Evolutionary conservation across 30 jellyfish, hydroid and myxozoan genomes (phyloP).

Genomic region (Pelagia noctiluca): DNA sequence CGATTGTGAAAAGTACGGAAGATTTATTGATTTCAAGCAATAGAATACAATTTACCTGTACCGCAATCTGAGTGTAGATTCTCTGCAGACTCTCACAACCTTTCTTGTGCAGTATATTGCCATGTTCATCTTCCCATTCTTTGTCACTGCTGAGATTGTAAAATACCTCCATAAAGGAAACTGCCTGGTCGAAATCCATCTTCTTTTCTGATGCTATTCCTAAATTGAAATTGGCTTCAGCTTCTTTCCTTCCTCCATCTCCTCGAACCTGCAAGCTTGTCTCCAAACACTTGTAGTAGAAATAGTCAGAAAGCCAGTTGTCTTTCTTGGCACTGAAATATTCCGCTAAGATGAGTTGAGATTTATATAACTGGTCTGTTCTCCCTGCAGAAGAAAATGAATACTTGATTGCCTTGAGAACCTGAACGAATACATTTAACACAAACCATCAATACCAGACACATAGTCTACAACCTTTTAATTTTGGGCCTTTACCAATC

Average conservation of each 20-base stretch:
- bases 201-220: slow-evolving; percentile 77
- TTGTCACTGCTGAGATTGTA: slow-evolving; percentile 63
- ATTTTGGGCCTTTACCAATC: no score
- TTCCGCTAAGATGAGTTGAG: slow-evolving; percentile 77
- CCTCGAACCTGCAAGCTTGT: slow-evolving; percentile 67
- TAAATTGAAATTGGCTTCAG: slow-evolving; percentile 77
- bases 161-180: slow-evolving; percentile 45
- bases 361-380: slow-evolving; percentile 71
- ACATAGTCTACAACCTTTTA: no score
- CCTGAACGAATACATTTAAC: not conserved
- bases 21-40: not conserved
- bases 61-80: slow-evolving; percentile 70
- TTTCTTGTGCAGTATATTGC: slow-evolving; percentile 46
- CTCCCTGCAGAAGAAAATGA: slow-evolving; percentile 60
- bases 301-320: slow-evolving; percentile 70
- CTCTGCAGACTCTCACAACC: slow-evolving; percentile 87
- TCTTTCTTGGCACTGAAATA: slow-evolving; percentile 56
- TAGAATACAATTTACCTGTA: slow-evolving; percentile 54
- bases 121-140: slow-evolving; percentile 76
- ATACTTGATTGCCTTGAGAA: no score
- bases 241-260: slow-evolving; percentile 86
- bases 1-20: not conserved
- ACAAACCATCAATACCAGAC: not conserved
- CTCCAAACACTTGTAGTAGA: slow-evolving; percentile 57
- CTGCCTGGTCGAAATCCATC: slow-evolving; percentile 67